Evolutionary conservation across 2,113 vertebrate species (phyloP).

Genomic region (Tyto alba): DNA sequence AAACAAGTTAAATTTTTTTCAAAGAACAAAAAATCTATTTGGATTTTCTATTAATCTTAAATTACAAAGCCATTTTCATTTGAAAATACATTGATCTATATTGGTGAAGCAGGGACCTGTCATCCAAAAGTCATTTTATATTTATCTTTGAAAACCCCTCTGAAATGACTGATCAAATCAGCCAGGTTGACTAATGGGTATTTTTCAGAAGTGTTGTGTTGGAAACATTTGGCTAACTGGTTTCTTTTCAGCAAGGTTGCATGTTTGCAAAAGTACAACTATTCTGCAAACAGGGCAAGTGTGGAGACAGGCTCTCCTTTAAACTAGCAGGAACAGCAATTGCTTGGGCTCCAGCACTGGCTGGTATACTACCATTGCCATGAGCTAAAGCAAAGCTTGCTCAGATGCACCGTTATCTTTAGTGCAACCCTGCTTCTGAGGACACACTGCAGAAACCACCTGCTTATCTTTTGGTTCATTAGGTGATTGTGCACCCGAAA

Average conservation of each 20-base stretch:
- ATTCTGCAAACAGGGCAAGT: neutral
- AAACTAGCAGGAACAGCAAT: neutral
- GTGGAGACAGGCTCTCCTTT: neutral
- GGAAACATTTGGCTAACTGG: neutral
- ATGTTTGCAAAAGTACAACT: neutral
- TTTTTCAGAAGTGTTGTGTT: neutral
- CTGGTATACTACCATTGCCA: neutral
- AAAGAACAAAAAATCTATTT: neutral
- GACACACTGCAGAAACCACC: neutral
- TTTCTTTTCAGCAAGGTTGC: neutral
- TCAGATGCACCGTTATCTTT: fast-evolving
- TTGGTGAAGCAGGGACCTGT: neutral
- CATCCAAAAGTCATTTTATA: neutral
- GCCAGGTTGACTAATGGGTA: neutral
- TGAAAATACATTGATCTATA: neutral
- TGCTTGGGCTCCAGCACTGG: neutral
- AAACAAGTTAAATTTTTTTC: neutral
- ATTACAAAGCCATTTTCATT: neutral
- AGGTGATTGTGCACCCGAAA: neutral
- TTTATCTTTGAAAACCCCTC: neutral
- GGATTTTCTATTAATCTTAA: neutral
- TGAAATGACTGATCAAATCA: neutral
- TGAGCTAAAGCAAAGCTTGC: neutral
- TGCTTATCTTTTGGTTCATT: neutral
- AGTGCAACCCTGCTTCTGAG: neutral